A percentile compares a stretch with the other conserved stretches of the same genome.
Conservation (phyloP, 1,140 invertebrate genomes). For the Lerema accius region DNA sequence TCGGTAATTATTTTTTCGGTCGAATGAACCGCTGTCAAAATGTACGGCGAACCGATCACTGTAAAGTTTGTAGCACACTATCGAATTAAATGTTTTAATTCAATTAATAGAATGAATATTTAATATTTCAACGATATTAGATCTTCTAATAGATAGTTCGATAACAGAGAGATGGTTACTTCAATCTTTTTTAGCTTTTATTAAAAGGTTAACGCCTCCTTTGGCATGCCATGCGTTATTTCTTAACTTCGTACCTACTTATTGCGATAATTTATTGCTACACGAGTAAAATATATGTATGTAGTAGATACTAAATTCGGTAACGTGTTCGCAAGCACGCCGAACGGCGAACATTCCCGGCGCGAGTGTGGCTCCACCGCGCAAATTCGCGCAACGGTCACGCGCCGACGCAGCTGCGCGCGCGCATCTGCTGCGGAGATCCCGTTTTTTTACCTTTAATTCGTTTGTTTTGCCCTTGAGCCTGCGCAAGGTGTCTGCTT, state of each 20-base stretch:
- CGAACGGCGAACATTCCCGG: not conserved
- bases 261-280: too few relatives aligned
- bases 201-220: too few relatives aligned
- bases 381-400: constrained; percentile 27
- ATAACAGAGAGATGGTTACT: too few relatives aligned
- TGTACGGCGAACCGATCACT: constrained; percentile 13
- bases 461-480: constrained; percentile 31
- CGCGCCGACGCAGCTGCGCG: constrained; percentile 25
- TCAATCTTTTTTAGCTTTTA: too few relatives aligned
- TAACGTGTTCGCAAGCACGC: not conserved
- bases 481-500: constrained; percentile 27
- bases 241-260: too few relatives aligned
- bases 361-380: constrained; percentile 8
- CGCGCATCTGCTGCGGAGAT: constrained; percentile 28
- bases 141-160: too few relatives aligned
- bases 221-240: too few relatives aligned
- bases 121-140: too few relatives aligned
- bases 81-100: too few relatives aligned
- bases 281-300: too few relatives aligned
- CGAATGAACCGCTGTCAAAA: constrained; percentile 18
- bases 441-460: constrained; percentile 28
- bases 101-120: not conserved
- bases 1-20: constrained; percentile 24
- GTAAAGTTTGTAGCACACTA: constrained; percentile 4
- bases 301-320: too few relatives aligned